Percentiles rank a stretch among this genome's conserved stretches.
phyloP scores from a whole-genome alignment of 2,113 vertebrate genomes.

The Cinclus mexicanus region DNA sequence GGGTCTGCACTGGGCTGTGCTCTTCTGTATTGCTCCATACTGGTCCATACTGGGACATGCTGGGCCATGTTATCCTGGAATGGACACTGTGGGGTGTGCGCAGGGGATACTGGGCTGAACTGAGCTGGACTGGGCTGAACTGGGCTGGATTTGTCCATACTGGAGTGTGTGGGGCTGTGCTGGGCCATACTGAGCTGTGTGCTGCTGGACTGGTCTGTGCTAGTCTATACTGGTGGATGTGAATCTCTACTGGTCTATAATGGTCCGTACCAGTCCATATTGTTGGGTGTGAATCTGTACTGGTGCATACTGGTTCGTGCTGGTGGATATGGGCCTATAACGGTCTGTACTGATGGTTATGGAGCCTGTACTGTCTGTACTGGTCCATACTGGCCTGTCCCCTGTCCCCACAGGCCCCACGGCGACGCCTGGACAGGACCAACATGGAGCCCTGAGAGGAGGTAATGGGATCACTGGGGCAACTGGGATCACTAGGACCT shows the following conservation, averaged over 20 bases:
- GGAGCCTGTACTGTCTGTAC: background rate
- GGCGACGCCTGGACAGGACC: background rate
- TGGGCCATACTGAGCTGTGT: too few species aligned
- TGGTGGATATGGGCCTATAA: too few species aligned
- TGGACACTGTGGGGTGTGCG: too few species aligned
- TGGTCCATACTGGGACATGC: fast-evolving
- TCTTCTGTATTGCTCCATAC: too few species aligned
- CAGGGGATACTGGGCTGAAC: too few species aligned
- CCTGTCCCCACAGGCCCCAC: background rate
- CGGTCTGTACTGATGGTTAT: background rate
- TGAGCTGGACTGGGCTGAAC: background rate
- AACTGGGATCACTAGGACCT: background rate
- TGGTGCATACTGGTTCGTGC: too few species aligned
- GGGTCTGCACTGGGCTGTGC: too few species aligned
- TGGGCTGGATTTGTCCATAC: background rate
- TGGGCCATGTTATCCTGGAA: too few species aligned
- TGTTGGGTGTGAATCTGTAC: too few species aligned
- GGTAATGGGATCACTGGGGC: background rate
- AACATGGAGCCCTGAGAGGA: background rate
- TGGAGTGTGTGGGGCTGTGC: too few species aligned
- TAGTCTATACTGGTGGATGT: background rate
- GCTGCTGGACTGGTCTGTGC: background rate
- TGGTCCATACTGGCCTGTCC: background rate
- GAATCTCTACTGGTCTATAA: too few species aligned
- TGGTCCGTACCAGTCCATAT: background rate